phyloP scores from a whole-genome alignment of 2,113 vertebrate species.

The Lucifuga dentata region DNA sequence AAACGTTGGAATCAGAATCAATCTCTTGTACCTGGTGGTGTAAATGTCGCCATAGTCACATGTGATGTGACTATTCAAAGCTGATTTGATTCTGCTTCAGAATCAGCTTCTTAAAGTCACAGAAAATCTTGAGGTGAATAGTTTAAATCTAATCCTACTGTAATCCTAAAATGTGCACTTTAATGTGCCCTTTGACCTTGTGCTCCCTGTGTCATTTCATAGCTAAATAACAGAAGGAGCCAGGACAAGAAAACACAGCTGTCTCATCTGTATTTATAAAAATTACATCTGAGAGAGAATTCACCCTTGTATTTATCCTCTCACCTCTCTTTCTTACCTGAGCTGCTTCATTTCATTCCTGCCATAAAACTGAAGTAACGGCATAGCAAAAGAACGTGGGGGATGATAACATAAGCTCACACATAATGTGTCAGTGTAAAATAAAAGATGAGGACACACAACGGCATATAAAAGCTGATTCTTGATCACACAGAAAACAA shows the following conservation, averaged over 20 bases:
- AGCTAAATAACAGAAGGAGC: background rate
- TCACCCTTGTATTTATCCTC: no score
- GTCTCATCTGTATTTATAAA: no score
- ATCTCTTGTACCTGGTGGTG: no score
- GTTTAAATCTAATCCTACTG: background rate
- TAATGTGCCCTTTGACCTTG: background rate
- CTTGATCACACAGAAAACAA: conserved; percentile 31
- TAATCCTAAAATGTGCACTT: background rate
- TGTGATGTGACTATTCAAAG: no score
- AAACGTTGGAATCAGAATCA: no score
- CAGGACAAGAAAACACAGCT: conserved; percentile 2
- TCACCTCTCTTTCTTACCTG: conserved; percentile 21
- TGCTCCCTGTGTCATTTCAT: background rate
- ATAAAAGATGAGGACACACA: conserved; percentile 28
- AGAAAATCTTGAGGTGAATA: background rate
- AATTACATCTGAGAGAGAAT: background rate
- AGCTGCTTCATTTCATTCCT: background rate
- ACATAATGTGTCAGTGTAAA: conserved; percentile 15
- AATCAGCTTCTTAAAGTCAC: no score
- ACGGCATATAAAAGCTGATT: conserved; percentile 16
- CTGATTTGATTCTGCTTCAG: no score
- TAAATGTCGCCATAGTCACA: no score
- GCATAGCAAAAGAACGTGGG: background rate
- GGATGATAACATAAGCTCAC: background rate
- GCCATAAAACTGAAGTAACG: background rate